phyloP scores from a whole-genome alignment of 2,113 vertebrate species.

The Eupsittula cactorum region DNA sequence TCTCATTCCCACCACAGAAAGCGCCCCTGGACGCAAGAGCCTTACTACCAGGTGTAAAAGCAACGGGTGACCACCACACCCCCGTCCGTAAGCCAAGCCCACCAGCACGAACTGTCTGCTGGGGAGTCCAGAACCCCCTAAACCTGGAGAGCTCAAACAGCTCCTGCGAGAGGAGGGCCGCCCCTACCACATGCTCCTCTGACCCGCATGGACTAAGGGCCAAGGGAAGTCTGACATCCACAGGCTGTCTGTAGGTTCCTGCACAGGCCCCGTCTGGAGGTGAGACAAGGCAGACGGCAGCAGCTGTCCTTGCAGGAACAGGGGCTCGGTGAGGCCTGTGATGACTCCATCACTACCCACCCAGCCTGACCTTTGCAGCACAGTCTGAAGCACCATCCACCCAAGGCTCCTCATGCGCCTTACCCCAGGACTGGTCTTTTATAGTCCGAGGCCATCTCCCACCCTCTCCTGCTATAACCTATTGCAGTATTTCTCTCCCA shows the following conservation, averaged over 20 bases:
- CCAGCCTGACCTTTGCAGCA: background rate
- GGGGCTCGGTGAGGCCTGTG: rapidly evolving
- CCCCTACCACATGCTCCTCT: background rate
- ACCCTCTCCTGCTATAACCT: background rate
- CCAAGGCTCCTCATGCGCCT: background rate
- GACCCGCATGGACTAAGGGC: background rate
- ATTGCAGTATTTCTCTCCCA: background rate
- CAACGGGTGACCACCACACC: background rate
- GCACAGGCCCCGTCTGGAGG: background rate
- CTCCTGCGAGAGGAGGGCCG: background rate
- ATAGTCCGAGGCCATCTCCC: background rate
- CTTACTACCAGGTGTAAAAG: background rate
- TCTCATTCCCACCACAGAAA: background rate
- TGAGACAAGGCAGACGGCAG: rapidly evolving
- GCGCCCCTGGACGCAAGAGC: rapidly evolving
- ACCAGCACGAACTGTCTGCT: background rate
- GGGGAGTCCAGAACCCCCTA: background rate
- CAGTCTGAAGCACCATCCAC: background rate
- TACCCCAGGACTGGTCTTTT: background rate
- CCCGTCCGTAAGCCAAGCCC: rapidly evolving
- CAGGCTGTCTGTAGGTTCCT: background rate
- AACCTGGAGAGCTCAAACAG: background rate
- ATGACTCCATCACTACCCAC: background rate
- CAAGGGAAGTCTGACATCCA: background rate
- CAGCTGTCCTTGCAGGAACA: background rate